Percentiles rank a stretch among this genome's conserved stretches.
phyloP scores from a whole-genome alignment of 2,888 invertebrate genomes.

The Bellardia bayeri region DNA sequence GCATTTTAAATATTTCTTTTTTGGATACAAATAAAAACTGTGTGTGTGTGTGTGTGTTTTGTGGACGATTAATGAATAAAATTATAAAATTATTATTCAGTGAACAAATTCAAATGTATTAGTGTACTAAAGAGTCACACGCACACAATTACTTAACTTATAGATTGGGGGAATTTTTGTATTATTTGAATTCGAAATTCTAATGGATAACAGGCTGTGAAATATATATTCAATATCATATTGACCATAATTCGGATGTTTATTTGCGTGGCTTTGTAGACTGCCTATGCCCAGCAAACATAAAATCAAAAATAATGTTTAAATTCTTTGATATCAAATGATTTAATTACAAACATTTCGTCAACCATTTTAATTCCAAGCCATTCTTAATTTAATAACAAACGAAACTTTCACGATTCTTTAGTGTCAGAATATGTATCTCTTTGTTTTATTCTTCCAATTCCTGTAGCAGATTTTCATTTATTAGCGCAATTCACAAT shows the following conservation, averaged over 20 bases:
- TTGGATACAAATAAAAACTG: not conserved
- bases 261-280: not conserved
- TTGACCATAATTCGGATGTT: not conserved
- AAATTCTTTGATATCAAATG: not conserved
- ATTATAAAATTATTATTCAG: conserved; percentile 23
- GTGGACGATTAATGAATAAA: conserved; percentile 31
- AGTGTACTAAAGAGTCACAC: conserved; percentile 1
- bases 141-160: not conserved
- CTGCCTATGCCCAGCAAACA: not conserved
- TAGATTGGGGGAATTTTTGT: conserved; percentile 7
- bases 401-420: no score
- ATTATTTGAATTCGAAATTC: not conserved
- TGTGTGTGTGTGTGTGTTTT: not conserved
- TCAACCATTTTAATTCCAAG: no score
- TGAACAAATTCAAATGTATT: not conserved
- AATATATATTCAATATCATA: not conserved
- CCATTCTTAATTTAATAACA: no score
- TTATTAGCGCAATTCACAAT: no score
- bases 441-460: no score
- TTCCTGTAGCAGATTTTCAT: no score
- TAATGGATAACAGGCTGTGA: not conserved
- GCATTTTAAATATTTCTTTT: conserved; percentile 43
- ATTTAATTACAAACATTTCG: no score
- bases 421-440: no score
- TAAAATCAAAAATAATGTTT: not conserved